Percentiles rank a stretch among this genome's conserved stretches.
Conservation (phyloP, 2,113 vertebrate species). For the Poicephalus meyeri region DNA sequence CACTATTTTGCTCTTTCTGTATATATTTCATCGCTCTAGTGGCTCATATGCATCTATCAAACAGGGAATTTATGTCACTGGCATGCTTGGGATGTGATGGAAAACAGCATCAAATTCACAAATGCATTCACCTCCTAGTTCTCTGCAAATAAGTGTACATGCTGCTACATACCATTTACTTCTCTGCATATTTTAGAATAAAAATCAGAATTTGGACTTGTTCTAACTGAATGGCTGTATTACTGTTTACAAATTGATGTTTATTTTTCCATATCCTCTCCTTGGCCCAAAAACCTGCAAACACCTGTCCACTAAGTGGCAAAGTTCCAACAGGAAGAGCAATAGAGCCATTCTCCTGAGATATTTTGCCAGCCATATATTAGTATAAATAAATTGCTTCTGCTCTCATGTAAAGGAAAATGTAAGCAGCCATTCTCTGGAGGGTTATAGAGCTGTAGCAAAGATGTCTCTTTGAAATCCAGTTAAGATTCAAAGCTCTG, state of each 20-base stretch:
- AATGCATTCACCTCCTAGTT: background rate
- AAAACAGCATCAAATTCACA: background rate
- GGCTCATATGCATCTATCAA: background rate
- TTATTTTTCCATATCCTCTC: background rate
- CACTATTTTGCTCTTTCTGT: background rate
- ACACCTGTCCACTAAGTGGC: background rate
- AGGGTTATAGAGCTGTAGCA: background rate
- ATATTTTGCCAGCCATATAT: background rate
- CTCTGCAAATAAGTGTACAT: rapidly evolving
- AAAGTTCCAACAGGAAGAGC: background rate
- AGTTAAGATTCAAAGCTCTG: background rate
- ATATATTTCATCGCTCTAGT: background rate
- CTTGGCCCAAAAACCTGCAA: background rate
- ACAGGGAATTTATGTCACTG: background rate
- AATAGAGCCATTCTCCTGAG: background rate
- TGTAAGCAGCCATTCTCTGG: background rate
- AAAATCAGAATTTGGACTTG: background rate
- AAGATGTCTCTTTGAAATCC: background rate
- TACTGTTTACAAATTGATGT: background rate
- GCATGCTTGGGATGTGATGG: background rate
- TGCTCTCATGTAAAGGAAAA: background rate
- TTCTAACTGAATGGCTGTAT: background rate
- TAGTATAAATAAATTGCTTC: background rate
- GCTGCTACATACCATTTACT: background rate
- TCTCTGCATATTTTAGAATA: background rate